A percentile compares a stretch with the other conserved stretches of the same genome.
Evolutionary conservation across 1,140 invertebrate genomes (phyloP).

Genomic region (Hyphantria cunea): DNA sequence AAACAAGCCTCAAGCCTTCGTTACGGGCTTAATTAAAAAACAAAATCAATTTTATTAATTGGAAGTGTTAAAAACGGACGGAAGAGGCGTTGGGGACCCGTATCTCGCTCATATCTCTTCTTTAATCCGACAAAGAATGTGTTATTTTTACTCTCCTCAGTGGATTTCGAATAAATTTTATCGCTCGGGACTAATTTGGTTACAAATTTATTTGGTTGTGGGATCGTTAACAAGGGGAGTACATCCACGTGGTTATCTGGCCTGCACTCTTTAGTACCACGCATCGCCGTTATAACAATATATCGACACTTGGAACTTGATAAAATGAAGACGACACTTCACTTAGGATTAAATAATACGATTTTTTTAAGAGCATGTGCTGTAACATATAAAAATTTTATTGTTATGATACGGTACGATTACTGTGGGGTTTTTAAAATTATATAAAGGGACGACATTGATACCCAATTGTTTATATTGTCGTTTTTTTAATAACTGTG

Average conservation of each 20-base stretch:
- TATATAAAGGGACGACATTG: constrained; percentile 48
- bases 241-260: constrained; percentile 73
- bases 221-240: constrained; percentile 77
- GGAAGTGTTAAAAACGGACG: constrained; percentile 81
- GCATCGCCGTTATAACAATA: constrained; percentile 75
- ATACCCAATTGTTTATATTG: constrained; percentile 62
- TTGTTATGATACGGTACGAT: constrained; percentile 47
- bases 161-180: constrained; percentile 81
- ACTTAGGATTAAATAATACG: constrained; percentile 79
- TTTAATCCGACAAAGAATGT: constrained; percentile 80
- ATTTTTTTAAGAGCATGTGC: constrained; percentile 51
- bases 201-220: constrained; percentile 81
- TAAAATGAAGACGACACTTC: constrained; percentile 78
- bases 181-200: constrained; percentile 80
- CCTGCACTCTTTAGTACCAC: constrained; percentile 71
- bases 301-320: constrained; percentile 75
- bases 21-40: constrained; percentile 79
- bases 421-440: constrained; percentile 30
- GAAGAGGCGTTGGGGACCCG: constrained; percentile 66
- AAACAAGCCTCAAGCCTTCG: constrained; percentile 70
- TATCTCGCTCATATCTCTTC: constrained; percentile 78
- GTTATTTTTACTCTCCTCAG: constrained; percentile 79
- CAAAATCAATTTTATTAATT: constrained; percentile 82
- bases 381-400: constrained; percentile 67
- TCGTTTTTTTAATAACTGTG: constrained; percentile 64